phyloP scores from a whole-genome alignment of 2,888 invertebrate species.

The Meteorus colon region DNA sequence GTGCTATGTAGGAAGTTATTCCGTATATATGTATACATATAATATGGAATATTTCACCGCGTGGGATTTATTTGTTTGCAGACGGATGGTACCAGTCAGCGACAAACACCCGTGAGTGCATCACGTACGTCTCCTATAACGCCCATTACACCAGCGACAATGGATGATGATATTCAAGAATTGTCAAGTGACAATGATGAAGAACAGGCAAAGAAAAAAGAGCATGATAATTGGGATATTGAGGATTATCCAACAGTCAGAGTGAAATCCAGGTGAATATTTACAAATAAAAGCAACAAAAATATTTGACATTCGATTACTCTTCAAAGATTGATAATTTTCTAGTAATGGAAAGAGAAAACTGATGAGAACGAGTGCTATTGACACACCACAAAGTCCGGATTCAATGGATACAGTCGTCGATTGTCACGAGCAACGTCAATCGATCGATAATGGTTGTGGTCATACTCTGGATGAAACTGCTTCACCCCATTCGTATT shows the following conservation, averaged over 20 bases:
- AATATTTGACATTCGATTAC: neutral
- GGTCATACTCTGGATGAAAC: conserved; percentile 60
- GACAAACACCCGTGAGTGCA: conserved; percentile 61
- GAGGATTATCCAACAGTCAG: conserved; percentile 57
- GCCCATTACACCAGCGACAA: conserved; percentile 62
- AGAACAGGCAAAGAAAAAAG: conserved; percentile 54
- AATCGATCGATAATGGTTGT: conserved; percentile 62
- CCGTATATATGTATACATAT: neutral
- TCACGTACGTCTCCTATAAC: conserved; percentile 63
- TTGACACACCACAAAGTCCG: conserved; percentile 61
- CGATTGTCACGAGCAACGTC: conserved; percentile 56
- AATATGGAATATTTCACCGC: conserved; percentile 8
- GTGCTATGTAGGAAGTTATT: conserved; percentile 4
- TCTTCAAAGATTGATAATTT: neutral
- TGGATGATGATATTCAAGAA: conserved; percentile 60
- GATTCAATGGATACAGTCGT: conserved; percentile 61
- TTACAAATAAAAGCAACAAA: neutral
- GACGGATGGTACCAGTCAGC: conserved; percentile 69
- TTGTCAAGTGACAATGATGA: conserved; percentile 64
- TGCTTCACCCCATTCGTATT: conserved; percentile 81
- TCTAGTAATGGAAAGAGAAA: conserved; percentile 54
- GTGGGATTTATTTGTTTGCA: conserved; percentile 48
- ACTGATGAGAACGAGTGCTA: conserved; percentile 57
- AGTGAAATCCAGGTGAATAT: conserved; percentile 58
- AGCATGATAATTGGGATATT: conserved; percentile 58